Conservation (phyloP, 2,797 vertebrate species). For the Steatocranus sp. region DNA sequence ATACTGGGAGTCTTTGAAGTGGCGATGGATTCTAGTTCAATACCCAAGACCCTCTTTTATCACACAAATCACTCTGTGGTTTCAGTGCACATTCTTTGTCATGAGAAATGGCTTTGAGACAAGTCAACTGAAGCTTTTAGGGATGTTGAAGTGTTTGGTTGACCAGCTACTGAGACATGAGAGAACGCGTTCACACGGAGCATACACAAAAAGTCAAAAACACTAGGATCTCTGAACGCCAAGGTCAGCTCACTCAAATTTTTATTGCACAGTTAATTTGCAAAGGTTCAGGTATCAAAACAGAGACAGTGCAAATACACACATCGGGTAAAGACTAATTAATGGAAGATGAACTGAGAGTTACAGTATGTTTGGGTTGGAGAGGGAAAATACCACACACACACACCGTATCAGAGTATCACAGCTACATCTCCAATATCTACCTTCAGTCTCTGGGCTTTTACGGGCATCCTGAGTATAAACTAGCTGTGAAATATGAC, state of each 20-base stretch:
- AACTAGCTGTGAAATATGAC: slow-evolving; percentile 54
- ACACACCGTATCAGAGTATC: not conserved
- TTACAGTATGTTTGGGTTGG: slow-evolving; percentile 19
- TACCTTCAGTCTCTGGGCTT: not conserved
- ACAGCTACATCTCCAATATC: slow-evolving; percentile 2
- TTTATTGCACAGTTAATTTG: slow-evolving; percentile 24
- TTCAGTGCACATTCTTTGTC: slow-evolving; percentile 43
- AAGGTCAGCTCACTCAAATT: not conserved
- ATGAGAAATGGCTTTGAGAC: slow-evolving; percentile 41
- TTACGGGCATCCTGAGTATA: slow-evolving; percentile 19
- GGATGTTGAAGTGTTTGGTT: slow-evolving; percentile 51
- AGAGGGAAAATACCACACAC: not conserved
- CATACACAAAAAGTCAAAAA: not conserved
- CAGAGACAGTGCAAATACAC: slow-evolving; percentile 32
- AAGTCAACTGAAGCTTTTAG: slow-evolving; percentile 38
- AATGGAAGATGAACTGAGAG: slow-evolving; percentile 26
- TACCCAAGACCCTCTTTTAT: slow-evolving; percentile 50
- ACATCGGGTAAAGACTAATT: not conserved
- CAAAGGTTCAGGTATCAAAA: slow-evolving; percentile 37
- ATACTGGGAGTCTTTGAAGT: slow-evolving; percentile 72
- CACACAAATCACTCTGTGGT: slow-evolving; percentile 37
- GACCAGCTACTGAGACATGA: slow-evolving; percentile 45
- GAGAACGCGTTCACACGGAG: slow-evolving; percentile 21
- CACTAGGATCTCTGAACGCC: not conserved
- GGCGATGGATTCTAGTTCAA: slow-evolving; percentile 57